phyloP scores from a whole-genome alignment of 2,113 vertebrate genomes.

The Oceanodroma tethys region DNA sequence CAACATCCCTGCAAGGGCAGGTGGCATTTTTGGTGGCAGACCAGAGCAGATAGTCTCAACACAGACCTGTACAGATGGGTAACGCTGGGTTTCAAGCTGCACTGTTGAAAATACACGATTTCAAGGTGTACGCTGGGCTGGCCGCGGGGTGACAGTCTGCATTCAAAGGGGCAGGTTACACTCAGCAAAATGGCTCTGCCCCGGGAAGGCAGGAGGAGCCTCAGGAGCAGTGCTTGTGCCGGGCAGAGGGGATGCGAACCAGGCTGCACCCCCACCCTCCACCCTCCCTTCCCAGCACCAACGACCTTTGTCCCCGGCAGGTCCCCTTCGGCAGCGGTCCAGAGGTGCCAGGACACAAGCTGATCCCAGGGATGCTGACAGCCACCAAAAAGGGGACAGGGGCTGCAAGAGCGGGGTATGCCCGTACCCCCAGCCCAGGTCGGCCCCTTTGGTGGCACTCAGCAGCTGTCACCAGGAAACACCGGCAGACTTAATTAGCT shows the following conservation, averaged over 20 bases:
- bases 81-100: neutral
- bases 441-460: neutral
- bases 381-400: neutral
- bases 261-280: neutral
- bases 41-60: neutral
- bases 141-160: neutral
- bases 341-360: neutral
- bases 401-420: rapidly evolving
- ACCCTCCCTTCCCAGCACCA: neutral
- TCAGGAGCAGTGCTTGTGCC: neutral
- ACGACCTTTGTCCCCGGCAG: neutral
- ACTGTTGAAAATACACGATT: rapidly evolving
- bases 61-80: neutral
- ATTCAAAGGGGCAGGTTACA: neutral
- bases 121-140: neutral
- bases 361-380: neutral
- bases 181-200: neutral
- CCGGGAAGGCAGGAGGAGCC: neutral
- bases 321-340: neutral
- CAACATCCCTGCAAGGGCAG: neutral
- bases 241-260: neutral
- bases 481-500: neutral
- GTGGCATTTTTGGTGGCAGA: neutral
- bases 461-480: neutral
- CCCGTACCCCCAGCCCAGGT: neutral